These are phyloP conservation scores for Pyralis farinalis DNA, from an alignment of 2,888 invertebrate species.

Conservation along the genomic window DNA sequence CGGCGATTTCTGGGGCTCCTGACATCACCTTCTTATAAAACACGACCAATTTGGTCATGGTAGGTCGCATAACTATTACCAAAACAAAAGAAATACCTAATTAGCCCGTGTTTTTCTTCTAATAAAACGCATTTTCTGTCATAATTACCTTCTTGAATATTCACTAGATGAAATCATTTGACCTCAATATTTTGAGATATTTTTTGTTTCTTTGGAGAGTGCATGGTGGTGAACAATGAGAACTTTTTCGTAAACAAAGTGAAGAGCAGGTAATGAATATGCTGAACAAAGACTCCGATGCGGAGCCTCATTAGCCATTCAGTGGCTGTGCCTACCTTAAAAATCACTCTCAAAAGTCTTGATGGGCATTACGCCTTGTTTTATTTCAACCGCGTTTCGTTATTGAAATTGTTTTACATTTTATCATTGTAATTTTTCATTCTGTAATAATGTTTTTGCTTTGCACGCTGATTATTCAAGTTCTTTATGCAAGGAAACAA, in stretches of 20 bases:
- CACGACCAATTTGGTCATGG: too few relatives aligned
- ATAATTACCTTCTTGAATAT: constrained; percentile 54
- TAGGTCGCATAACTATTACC: too few relatives aligned
- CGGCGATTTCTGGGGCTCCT: too few relatives aligned
- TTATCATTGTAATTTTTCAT: constrained; percentile 19
- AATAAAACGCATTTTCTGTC: constrained; percentile 50
- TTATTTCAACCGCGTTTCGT: constrained; percentile 33
- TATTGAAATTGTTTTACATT: constrained; percentile 30
- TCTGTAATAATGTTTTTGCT: constrained; percentile 4
- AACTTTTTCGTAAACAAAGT: constrained; percentile 57
- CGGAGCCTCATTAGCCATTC: constrained; percentile 70
- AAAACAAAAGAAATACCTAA: constrained; percentile 11
- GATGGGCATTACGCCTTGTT: constrained; percentile 53
- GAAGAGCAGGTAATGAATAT: constrained; percentile 71
- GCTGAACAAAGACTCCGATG: constrained; percentile 66
- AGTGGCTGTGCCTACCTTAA: constrained; percentile 57
- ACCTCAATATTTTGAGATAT: constrained; percentile 68
- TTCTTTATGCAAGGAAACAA: not conserved
- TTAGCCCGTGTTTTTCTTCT: constrained; percentile 17
- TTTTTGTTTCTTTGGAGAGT: constrained; percentile 58
- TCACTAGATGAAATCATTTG: constrained; percentile 50
- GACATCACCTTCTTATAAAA: too few relatives aligned
- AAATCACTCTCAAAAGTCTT: constrained; percentile 70
- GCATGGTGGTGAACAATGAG: constrained; percentile 47
- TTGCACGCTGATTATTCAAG: constrained; percentile 3